A percentile compares a stretch with the other conserved stretches of the same genome.
Conservation (phyloP, 2,797 vertebrate species). For the Lepus townsendii region DNA sequence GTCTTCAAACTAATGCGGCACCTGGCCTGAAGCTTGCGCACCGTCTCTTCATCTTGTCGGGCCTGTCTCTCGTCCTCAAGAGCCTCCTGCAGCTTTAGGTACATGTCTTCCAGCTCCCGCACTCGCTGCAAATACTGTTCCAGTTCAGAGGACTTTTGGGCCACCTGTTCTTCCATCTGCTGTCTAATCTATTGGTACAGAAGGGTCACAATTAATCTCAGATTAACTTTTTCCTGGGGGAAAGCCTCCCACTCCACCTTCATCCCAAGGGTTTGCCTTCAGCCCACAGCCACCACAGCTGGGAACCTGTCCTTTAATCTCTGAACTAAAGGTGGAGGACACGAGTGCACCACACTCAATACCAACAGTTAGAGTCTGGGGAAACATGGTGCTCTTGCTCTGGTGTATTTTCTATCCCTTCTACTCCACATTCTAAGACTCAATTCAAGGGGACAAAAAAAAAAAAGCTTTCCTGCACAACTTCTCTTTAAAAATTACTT, state of each 20-base stretch:
- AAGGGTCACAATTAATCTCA: not conserved
- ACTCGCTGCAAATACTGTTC: slow-evolving; percentile 97
- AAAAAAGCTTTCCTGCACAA: not conserved
- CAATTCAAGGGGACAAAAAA: not conserved
- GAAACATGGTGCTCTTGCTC: not conserved
- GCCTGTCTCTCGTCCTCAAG: slow-evolving; percentile 95
- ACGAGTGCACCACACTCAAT: too few relatives aligned
- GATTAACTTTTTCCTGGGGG: not conserved
- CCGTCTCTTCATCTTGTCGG: slow-evolving; percentile 95
- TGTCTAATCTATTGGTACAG: slow-evolving; percentile 92
- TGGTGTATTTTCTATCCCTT: not conserved
- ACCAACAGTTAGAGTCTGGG: not conserved
- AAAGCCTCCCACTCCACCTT: not conserved
- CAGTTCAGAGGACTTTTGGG: slow-evolving; percentile 96
- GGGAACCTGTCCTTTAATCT: not conserved
- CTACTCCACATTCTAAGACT: not conserved
- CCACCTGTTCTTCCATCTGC: slow-evolving; percentile 97
- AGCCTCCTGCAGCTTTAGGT: slow-evolving; percentile 94
- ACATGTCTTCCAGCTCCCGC: slow-evolving; percentile 96
- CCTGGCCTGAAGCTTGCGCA: slow-evolving; percentile 96
- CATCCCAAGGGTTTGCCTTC: not conserved
- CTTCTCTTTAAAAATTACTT: slow-evolving; percentile 13
- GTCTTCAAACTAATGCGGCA: slow-evolving; percentile 67
- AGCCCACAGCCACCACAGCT: not conserved
- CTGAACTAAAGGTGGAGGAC: not conserved